These are phyloP conservation scores for Liodrosophila aerea DNA, from an alignment of 2,888 invertebrate genomes.

Conservation along the genomic window DNA sequence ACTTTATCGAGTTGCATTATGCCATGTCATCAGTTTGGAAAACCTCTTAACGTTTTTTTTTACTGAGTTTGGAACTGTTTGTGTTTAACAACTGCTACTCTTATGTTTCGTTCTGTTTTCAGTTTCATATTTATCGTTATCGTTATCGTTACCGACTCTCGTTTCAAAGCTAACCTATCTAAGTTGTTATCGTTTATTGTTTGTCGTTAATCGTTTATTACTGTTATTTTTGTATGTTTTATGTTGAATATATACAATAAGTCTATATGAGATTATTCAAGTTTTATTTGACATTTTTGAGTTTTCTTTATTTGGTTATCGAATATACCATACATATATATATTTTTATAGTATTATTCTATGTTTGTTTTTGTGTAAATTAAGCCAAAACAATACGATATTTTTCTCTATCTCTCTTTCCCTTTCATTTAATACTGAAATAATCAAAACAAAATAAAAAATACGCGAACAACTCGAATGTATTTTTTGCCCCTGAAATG, in stretches of 20 bases:
- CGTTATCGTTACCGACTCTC: not conserved
- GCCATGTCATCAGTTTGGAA: slow-evolving; percentile 36
- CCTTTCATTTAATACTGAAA: slow-evolving; percentile 67
- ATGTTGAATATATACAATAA: slow-evolving; percentile 10
- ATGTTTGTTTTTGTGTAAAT: slow-evolving; percentile 67
- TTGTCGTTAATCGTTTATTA: slow-evolving; percentile 7
- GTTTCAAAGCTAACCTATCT: slow-evolving; percentile 4
- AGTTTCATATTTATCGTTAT: not conserved
- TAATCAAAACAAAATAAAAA: slow-evolving; percentile 13
- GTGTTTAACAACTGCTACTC: too few relatives aligned
- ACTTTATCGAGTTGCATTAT: slow-evolving; percentile 43
- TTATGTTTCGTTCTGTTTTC: not conserved
- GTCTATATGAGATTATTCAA: slow-evolving; percentile 23
- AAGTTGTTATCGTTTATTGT: slow-evolving; percentile 2
- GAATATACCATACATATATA: slow-evolving; percentile 28
- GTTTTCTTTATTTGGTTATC: slow-evolving; percentile 6
- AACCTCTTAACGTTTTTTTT: not conserved
- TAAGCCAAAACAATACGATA: slow-evolving; percentile 76
- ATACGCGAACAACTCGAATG: slow-evolving; percentile 51
- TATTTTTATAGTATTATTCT: slow-evolving; percentile 40
- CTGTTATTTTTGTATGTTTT: slow-evolving; percentile 13
- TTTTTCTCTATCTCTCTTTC: slow-evolving; percentile 77
- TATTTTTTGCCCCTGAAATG: slow-evolving; percentile 44
- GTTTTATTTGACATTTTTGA: slow-evolving; percentile 3
- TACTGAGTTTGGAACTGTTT: too few relatives aligned